Conservation (phyloP, 92 coral and sea anemone genomes). For the Bergia sp. region DNA sequence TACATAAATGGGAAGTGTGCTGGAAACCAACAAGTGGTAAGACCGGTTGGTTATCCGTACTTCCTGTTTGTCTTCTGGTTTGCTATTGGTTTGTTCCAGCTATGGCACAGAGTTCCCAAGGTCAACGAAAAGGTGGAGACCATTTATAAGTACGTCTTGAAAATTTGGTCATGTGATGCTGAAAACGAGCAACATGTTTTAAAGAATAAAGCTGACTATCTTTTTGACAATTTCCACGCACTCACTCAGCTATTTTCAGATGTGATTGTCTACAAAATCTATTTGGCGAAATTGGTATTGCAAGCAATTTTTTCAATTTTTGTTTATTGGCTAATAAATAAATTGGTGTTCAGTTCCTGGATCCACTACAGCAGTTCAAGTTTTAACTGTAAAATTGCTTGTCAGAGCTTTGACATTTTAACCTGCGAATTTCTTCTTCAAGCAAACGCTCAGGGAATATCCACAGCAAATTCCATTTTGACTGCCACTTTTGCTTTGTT, state of each 20-base stretch:
- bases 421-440: background rate
- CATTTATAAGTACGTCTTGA: background rate
- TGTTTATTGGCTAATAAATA: conserved; percentile 14
- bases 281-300: conserved; percentile 6
- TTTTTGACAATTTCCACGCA: background rate
- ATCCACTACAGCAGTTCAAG: conserved; percentile 1
- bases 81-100: background rate
- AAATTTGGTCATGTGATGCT: background rate
- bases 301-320: conserved; percentile 8
- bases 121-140: background rate
- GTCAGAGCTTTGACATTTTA: background rate
- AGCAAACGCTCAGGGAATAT: background rate
- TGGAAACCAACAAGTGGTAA: background rate
- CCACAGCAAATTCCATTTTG: background rate
- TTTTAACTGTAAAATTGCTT: conserved; percentile 6
- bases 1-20: conserved; percentile 7
- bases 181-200: background rate
- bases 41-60: background rate
- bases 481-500: background rate
- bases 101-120: background rate
- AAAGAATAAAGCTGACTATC: background rate
- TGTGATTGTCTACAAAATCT: background rate
- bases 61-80: background rate
- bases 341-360: background rate
- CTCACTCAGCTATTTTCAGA: background rate